These are phyloP conservation scores for Nilaparvata lugens DNA, from an alignment of 1,140 invertebrate genomes.

Conservation along the genomic window DNA sequence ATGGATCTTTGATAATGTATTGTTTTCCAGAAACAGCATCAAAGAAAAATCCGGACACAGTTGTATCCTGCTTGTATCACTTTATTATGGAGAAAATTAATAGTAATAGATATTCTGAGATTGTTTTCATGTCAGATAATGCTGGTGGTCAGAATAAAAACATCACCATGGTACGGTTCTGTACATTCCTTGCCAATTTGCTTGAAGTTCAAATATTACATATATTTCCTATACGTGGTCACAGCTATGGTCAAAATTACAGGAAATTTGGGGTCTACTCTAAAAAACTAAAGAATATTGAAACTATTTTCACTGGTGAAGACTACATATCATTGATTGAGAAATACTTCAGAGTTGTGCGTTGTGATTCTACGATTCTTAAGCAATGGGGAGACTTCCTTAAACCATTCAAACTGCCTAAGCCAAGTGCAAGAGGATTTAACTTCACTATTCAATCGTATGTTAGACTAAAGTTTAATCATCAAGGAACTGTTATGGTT, in stretches of 20 bases:
- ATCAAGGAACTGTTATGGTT: not conserved
- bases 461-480: not conserved
- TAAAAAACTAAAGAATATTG: not conserved
- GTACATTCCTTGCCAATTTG: not conserved
- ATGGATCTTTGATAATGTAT: constrained; percentile 6
- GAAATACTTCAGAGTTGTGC: not conserved
- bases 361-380: not conserved
- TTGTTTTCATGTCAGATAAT: not conserved
- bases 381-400: not conserved
- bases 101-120: not conserved
- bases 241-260: too few relatives aligned
- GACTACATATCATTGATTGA: not conserved
- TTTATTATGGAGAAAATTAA: not conserved
- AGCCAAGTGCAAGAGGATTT: not conserved
- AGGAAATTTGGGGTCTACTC: not conserved
- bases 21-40: constrained; percentile 4
- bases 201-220: not conserved
- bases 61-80: not conserved
- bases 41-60: constrained; percentile 8
- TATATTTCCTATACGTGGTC: not conserved
- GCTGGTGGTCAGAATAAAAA: not conserved
- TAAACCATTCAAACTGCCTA: not conserved
- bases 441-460: not conserved
- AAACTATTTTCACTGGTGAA: not conserved
- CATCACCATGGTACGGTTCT: not conserved